A percentile compares a stretch with the other conserved stretches of the same genome.
These are phyloP conservation scores for Sarcophilus harrisii DNA, from an alignment of 2,797 vertebrate genomes.

Conservation along the genomic window DNA sequence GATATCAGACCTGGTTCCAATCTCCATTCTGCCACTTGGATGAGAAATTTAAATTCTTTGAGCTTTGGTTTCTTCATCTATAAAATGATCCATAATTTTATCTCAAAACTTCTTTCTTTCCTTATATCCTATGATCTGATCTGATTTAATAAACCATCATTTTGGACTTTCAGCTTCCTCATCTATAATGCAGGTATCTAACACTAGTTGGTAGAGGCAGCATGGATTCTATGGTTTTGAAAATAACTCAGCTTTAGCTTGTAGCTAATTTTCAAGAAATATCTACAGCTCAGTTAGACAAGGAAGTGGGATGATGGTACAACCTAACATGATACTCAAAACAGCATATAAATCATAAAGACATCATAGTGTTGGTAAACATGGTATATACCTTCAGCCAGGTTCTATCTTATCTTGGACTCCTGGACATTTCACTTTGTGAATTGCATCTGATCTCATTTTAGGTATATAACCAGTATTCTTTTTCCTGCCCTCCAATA, in stretches of 20 bases:
- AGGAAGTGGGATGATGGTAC: neutral
- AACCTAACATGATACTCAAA: neutral
- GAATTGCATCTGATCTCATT: neutral
- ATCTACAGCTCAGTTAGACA: neutral
- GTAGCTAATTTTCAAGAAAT: neutral
- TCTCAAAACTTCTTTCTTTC: neutral
- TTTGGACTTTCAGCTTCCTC: neutral
- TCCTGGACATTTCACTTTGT: neutral
- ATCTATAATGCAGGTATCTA: neutral
- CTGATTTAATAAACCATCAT: neutral
- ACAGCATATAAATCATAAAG: neutral
- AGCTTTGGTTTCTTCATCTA: neutral
- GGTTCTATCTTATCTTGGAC: neutral
- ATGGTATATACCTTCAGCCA: neutral
- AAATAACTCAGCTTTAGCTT: neutral
- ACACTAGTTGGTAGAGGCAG: neutral
- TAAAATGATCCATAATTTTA: neutral
- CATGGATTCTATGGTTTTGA: neutral
- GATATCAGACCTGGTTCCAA: neutral
- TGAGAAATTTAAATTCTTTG: neutral
- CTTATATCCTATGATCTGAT: neutral
- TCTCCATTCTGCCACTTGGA: neutral
- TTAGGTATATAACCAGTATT: neutral
- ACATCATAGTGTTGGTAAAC: neutral
- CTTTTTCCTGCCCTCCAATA: neutral